Evolutionary conservation across 2,113 vertebrate species (phyloP), one percentile per base, ranked within the genome.

Genomic region (Actenoides hombroni): DNA sequence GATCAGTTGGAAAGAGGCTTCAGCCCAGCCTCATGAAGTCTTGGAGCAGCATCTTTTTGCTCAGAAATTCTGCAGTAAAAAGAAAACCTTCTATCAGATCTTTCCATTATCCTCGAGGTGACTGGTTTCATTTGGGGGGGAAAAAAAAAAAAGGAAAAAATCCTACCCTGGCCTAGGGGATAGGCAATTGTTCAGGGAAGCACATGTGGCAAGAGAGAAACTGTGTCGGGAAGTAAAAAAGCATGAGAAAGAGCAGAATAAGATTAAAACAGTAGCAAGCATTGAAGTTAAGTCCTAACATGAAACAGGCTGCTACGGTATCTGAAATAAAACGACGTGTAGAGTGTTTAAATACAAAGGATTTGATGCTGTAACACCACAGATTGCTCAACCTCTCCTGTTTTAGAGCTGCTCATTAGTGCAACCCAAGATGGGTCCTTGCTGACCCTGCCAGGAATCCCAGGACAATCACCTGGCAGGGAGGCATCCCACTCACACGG

Each of bases 401-500:
- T 46, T 15, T 28, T 57, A 60, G 49, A 56, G 64, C n/a, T 67
- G 67, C 56, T 88, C 84, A 80, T 94, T 75, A 83, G 28, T 16
- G 74, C 61, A 64, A 2, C 42, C 67, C 89, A 46, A 33, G 60
- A 31, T 5, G 23, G 51, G 88, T 16, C 67, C 70, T 81, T 3
- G 48, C 77, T 94, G 96, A 92, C 94, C 89, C 91, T 91, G 25
- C 49, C 87, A 71, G 91, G 83, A 75, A 95, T 76, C 80, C 89
- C 85, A 82, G 80, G 2, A 3, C 40, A 59, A 65, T 28, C 87
- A 75, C 7, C 82, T 46, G 39, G n/a, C 83, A 85, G 61, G 68
- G 94, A 74, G 21, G 73, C 68, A 85, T 25, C 49, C 5, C 0
- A 2, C 70, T 82, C 5, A 0, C 25, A 9, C 28, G 19, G 71